Base-by-base conservation (phyloP, 2,888 invertebrate genomes). In the Girardia tigrina region DNA sequence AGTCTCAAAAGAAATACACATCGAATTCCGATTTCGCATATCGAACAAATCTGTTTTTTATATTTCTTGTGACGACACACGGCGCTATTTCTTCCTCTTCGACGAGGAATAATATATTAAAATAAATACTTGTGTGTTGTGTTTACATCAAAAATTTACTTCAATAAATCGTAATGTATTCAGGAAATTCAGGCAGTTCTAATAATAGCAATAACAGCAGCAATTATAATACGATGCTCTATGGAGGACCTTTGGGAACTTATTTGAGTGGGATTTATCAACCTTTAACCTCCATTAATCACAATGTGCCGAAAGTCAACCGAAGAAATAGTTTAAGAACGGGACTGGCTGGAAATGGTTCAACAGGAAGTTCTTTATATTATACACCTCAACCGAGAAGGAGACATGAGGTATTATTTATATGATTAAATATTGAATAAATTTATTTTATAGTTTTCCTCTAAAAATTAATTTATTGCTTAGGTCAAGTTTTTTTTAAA, bases 231-330 rank as follows among this genome's bases (percentile, higher is more conserved):
- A 75, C 70, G 70, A 75, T 75, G 75, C 29, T 75, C 8, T 75
- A 75, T 29, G 75, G 75, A 2, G 75, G 75, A 23, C 75, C 75
- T 26, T 56, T 75, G 26, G 75, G 75, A 20, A 70, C 75, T 70
- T 75, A 75, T 23, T 71, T 75, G 4, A 75, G 75, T 71, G 75
- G 75, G 12, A 70, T 75, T 27, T 75, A 75, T 27, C 75, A 75
- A 28, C 26, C 75, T 4, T 23, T 29, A 4, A 29, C 27, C 29
- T 26, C 69, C 16, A 26, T 23, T 56, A 42, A 42, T 56, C 56
- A 56, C n/a, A 56, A 56, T 56, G 56, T 56, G 6, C 28, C 71
- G n/a, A 71, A 23, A 12, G 27, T 70, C 20, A 27, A 28, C 28
- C 8, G 71, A 72, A 20, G 71, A 27, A 70, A 28, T 70, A 71